Evolutionary conservation across 2,888 invertebrate species (phyloP).

Genomic region (Ryuthela nishihirai): DNA sequence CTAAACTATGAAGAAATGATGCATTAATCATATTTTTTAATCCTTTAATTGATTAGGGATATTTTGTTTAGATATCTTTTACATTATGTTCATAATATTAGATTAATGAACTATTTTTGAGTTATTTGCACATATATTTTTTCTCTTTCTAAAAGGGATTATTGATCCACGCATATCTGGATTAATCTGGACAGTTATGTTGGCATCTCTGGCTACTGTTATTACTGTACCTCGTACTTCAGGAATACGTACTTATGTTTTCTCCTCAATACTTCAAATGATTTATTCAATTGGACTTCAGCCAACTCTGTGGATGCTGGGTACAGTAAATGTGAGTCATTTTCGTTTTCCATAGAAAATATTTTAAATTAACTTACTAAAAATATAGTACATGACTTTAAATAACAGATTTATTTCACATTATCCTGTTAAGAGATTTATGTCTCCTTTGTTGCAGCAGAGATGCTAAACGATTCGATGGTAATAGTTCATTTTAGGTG

Average conservation of each 20-base stretch:
- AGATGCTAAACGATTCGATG: no score
- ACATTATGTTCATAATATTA: no score
- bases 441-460: no score
- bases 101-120: background rate
- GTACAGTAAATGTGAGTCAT: conserved; percentile 71
- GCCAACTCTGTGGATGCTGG: conserved; percentile 80
- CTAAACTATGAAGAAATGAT: no score
- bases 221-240: conserved; percentile 71
- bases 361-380: no score
- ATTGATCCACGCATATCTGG: conserved; percentile 73
- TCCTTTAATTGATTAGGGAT: no score
- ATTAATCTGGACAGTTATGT: conserved; percentile 77
- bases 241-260: conserved; percentile 70
- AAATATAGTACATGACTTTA: no score
- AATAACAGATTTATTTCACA: no score
- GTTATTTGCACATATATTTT: background rate
- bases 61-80: no score
- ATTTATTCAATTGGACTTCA: conserved; percentile 91
- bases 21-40: no score
- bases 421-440: no score
- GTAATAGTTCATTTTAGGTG: no score
- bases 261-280: conserved; percentile 69
- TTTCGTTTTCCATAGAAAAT: background rate
- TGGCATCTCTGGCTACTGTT: conserved; percentile 69
- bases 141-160: conserved; percentile 5